phyloP scores from a whole-genome alignment of 2,797 vertebrate species.

The Hybognathus amarus region DNA sequence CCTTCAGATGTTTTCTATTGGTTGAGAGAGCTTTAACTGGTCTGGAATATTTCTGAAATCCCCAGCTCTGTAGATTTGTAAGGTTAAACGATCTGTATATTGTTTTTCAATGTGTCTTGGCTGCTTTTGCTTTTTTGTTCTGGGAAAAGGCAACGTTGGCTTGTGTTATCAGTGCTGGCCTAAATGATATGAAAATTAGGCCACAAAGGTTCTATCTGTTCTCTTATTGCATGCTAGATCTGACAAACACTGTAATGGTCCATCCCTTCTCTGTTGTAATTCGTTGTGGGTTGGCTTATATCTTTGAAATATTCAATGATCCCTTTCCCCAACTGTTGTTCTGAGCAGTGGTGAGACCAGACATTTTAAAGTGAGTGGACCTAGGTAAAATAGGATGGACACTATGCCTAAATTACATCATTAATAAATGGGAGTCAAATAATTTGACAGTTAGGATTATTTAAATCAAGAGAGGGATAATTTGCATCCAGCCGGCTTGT shows the following conservation, averaged over 20 bases:
- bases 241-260: background rate
- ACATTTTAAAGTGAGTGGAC: background rate
- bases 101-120: background rate
- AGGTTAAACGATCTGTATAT: background rate
- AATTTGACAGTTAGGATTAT: no score
- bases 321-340: background rate
- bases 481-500: no score
- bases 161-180: constrained; percentile 1
- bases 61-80: background rate
- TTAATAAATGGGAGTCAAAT: no score
- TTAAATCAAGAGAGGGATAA: no score
- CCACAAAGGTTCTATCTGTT: background rate
- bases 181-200: constrained; percentile 1
- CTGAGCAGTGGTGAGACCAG: background rate
- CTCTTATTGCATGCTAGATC: background rate
- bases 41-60: background rate
- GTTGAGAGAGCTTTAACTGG: background rate
- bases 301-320: background rate
- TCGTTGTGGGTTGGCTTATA: background rate
- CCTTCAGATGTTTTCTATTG: background rate
- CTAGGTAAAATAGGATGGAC: background rate
- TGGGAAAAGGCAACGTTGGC: background rate
- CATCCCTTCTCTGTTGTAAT: background rate
- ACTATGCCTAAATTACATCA: background rate
- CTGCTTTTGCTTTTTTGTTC: background rate